These are phyloP conservation scores for Serilophus lunatus DNA, from an alignment of 2,113 vertebrate species.

Conservation along the genomic window DNA sequence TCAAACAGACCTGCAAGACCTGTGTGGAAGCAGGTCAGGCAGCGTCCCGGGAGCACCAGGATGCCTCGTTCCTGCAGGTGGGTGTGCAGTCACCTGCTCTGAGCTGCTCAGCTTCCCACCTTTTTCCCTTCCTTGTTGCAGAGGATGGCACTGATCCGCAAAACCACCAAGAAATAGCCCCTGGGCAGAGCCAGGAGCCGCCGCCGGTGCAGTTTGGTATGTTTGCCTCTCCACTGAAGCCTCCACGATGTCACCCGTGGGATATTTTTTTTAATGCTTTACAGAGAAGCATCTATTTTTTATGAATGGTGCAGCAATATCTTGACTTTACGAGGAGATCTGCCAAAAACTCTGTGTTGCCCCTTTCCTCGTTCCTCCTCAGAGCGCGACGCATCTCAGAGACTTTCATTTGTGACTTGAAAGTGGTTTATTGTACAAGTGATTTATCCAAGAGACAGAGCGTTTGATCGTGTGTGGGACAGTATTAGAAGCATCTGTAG, in stretches of 20 bases:
- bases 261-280: constrained; percentile 77
- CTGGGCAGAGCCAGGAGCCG: constrained; percentile 32
- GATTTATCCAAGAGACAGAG: constrained; percentile 61
- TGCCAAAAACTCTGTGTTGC: constrained; percentile 62
- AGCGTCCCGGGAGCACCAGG: background rate
- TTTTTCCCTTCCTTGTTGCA: constrained; percentile 66
- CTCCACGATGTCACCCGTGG: constrained; percentile 63
- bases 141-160: constrained; percentile 99
- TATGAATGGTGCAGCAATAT: constrained; percentile 76
- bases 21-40: background rate
- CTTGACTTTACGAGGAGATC: constrained; percentile 68
- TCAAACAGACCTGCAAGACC: background rate
- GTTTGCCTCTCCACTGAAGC: constrained; percentile 53
- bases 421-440: constrained; percentile 66
- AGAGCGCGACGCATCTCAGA: constrained; percentile 51
- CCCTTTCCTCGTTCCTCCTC: constrained; percentile 5
- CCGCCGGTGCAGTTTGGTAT: constrained; percentile 41
- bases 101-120: background rate
- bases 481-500: constrained; percentile 77
- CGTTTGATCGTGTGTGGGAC: constrained; percentile 67
- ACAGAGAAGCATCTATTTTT: constrained; percentile 80
- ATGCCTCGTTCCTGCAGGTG: background rate
- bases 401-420: constrained; percentile 66
- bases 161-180: constrained; percentile 96
- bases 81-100: background rate